Evolutionary conservation across 2,888 invertebrate species (phyloP), one percentile per base, ranked within the genome.

Genomic region (Eumacrocentrus americanus): DNA sequence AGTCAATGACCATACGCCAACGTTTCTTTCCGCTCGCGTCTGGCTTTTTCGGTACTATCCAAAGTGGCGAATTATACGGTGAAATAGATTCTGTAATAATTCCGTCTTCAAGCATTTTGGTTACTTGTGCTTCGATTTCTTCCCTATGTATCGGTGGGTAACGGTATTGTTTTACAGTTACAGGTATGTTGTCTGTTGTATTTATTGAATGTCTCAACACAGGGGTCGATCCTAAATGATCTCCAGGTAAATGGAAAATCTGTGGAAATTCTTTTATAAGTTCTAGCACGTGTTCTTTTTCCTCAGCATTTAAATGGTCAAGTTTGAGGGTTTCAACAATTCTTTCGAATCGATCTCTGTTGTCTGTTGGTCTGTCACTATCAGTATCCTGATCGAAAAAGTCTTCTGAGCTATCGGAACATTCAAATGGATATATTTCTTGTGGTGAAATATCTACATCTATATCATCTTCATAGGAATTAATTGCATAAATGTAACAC

Each of bases 1-100:
- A 67, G 50, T 65, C 62, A 1, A 65, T 35, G 4, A 65, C 62
- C 38, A 60, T n/a, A n/a, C n/a, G n/a, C n/a, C n/a, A n/a, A n/a
- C n/a, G n/a, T n/a, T n/a, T n/a, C n/a, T n/a, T n/a, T 48, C 56
- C 62, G 51, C 55, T n/a, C n/a, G n/a, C n/a, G n/a, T n/a, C n/a
- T n/a, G n/a, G n/a, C n/a, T n/a, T n/a, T n/a, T n/a, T n/a, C n/a
- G n/a, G n/a, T n/a, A n/a, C n/a, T n/a, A n/a, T n/a, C n/a, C n/a
- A n/a, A n/a, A n/a, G n/a, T n/a, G n/a, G n/a, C n/a, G n/a, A n/a
- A n/a, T n/a, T n/a, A n/a, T n/a, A n/a, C n/a, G n/a, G n/a, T n/a
- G n/a, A n/a, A n/a, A n/a, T n/a, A n/a, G n/a, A n/a, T n/a, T n/a
- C n/a, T n/a, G n/a, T n/a, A n/a, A n/a, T n/a, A n/a, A n/a, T n/a